Percentiles rank a stretch among this genome's conserved stretches.
Conservation (phyloP, 2,113 vertebrate genomes). For the Colius striatus region DNA sequence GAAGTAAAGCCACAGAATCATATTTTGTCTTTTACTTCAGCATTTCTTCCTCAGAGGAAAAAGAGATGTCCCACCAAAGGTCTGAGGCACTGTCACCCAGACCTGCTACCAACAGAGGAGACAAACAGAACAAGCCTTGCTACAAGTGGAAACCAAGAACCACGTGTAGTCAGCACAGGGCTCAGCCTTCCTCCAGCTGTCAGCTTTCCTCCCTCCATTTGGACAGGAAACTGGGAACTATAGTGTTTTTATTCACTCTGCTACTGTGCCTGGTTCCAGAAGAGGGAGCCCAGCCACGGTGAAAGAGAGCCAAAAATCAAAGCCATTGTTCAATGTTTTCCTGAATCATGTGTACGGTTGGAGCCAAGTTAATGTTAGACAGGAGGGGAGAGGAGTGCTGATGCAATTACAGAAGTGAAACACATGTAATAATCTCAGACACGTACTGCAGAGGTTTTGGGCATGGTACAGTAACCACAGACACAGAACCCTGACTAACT, state of each 20-base stretch:
- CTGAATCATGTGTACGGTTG: not conserved
- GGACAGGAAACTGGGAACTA: not conserved
- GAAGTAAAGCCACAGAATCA: not conserved
- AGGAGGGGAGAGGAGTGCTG: not conserved
- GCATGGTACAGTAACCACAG: not conserved
- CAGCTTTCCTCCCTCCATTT: not conserved
- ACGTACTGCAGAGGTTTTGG: not conserved
- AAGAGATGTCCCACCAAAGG: not conserved
- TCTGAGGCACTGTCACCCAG: not conserved
- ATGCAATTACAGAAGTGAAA: not conserved
- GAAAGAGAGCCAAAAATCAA: not conserved
- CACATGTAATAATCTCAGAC: not conserved
- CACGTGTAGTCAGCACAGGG: not conserved
- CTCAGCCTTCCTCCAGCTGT: not conserved
- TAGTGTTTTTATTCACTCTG: not conserved
- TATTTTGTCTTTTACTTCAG: not conserved
- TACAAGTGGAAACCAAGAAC: not conserved
- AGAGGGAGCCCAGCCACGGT: constrained; percentile 44
- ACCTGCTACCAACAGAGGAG: not conserved
- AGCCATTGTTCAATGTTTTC: not conserved
- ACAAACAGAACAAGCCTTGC: rapidly evolving
- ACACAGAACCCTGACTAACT: rapidly evolving
- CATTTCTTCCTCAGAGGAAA: not conserved
- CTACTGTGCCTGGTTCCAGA: constrained; percentile 23
- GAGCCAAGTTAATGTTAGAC: not conserved